Evolutionary conservation across 2,797 vertebrate genomes (phyloP).

Genomic region (Tokudaia muenninki): DNA sequence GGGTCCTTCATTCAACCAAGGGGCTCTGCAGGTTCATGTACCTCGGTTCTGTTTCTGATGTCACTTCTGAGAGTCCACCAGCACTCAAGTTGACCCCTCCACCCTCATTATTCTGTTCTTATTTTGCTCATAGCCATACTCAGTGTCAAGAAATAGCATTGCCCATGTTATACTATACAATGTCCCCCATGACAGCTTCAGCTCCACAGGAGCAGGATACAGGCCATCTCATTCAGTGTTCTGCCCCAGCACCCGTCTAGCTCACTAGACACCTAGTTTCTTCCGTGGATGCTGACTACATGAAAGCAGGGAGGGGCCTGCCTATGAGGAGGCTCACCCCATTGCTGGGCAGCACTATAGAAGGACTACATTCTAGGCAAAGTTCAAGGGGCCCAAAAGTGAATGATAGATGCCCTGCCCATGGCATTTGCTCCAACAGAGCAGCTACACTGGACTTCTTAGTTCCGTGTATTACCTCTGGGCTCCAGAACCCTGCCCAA

Average conservation of each 20-base stretch:
- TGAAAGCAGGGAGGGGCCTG: not conserved
- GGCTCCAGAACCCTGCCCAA: not conserved
- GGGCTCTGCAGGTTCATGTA: not conserved
- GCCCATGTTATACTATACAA: not conserved
- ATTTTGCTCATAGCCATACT: not conserved
- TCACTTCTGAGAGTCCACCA: not conserved
- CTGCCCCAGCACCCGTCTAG: not conserved
- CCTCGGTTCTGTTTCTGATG: not conserved
- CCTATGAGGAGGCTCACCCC: not conserved
- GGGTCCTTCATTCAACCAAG: not conserved
- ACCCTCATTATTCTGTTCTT: not conserved
- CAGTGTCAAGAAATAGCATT: not conserved
- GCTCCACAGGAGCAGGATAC: not conserved
- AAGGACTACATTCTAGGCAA: not conserved
- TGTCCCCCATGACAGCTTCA: not conserved
- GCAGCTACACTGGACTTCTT: not conserved
- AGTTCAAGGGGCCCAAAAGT: not conserved
- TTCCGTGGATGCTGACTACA: fast-evolving
- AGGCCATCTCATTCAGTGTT: fast-evolving
- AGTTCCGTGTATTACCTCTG: not conserved
- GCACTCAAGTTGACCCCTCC: too few relatives aligned
- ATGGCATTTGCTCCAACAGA: not conserved
- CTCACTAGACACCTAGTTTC: not conserved
- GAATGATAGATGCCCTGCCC: not conserved
- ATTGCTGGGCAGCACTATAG: not conserved